phyloP scores from a whole-genome alignment of 2,888 invertebrate species.

The Onthophagus sagittarius region DNA sequence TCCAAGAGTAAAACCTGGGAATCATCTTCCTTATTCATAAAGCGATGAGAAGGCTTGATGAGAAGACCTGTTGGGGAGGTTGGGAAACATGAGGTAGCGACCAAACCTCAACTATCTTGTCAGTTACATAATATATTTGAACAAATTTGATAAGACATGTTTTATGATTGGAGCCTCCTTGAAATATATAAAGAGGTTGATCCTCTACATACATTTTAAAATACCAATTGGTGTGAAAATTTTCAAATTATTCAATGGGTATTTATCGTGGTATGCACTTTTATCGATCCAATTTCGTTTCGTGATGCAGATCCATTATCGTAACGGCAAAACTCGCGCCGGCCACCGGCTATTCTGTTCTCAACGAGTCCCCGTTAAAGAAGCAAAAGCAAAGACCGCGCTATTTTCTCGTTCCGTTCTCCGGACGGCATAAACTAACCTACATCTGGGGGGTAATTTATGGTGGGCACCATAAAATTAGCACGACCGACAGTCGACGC shows the following conservation, averaged over 20 bases:
- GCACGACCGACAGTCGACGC: not conserved
- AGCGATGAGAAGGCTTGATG: no score
- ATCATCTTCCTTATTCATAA: no score
- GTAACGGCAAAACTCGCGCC: not conserved
- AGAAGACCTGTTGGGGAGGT: no score
- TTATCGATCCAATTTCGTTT: not conserved
- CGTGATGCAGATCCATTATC: not conserved
- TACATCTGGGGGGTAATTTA: not conserved
- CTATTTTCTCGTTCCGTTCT: not conserved
- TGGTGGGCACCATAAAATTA: not conserved
- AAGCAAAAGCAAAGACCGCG: not conserved
- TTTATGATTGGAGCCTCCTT: no score
- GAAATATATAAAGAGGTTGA: no score
- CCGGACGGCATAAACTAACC: not conserved
- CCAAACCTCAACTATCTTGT: no score
- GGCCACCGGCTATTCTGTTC: not conserved
- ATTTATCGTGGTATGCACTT: not conserved
- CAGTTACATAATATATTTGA: no score
- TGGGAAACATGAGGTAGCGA: no score
- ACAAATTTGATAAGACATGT: no score
- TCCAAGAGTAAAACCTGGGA: no score
- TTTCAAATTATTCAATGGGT: not conserved
- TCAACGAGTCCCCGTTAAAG: not conserved
- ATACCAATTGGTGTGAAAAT: not conserved
- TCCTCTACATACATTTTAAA: not conserved